Evolutionary conservation across 2,797 vertebrate species (phyloP).

Genomic region (Channallabes apus): DNA sequence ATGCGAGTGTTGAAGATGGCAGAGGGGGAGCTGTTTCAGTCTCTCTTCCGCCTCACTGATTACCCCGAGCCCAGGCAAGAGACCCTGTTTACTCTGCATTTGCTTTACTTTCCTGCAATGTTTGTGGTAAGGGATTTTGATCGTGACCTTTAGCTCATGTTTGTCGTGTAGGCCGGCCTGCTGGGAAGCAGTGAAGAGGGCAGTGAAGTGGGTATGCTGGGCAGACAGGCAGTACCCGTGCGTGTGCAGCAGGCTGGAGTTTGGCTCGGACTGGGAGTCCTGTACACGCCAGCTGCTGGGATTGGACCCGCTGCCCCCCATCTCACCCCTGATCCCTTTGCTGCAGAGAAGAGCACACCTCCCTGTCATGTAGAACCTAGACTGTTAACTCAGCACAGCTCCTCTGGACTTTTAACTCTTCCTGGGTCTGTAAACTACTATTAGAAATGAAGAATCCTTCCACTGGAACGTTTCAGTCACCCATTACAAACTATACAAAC

Average conservation of each 20-base stretch:
- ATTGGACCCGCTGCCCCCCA: conserved; percentile 55
- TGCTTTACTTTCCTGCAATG: not conserved
- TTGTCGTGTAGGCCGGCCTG: conserved; percentile 54
- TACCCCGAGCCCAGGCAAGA: conserved; percentile 59
- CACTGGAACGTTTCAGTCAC: no score
- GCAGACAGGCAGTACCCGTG: conserved; percentile 78
- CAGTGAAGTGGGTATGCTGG: conserved; percentile 75
- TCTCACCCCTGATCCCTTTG: conserved; percentile 59
- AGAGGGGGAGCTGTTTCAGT: conserved; percentile 71
- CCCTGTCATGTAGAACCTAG: conserved; percentile 5
- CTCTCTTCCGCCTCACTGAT: conserved; percentile 71
- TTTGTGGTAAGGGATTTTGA: not conserved
- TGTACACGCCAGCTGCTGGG: conserved; percentile 78
- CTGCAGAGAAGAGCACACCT: conserved; percentile 39
- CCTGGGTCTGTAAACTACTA: no score
- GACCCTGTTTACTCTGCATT: not conserved
- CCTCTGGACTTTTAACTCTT: no score
- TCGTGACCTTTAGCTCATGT: not conserved
- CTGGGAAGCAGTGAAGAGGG: conserved; percentile 71
- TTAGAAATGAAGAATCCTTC: no score
- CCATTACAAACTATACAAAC: no score
- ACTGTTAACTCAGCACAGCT: not conserved
- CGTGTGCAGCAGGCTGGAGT: conserved; percentile 78
- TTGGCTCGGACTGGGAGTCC: conserved; percentile 81
- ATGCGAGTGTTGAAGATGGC: conserved; percentile 64